These are phyloP conservation scores for Hydrolagus affinis DNA, from an alignment of 2,113 vertebrate species.

Conservation along the genomic window DNA sequence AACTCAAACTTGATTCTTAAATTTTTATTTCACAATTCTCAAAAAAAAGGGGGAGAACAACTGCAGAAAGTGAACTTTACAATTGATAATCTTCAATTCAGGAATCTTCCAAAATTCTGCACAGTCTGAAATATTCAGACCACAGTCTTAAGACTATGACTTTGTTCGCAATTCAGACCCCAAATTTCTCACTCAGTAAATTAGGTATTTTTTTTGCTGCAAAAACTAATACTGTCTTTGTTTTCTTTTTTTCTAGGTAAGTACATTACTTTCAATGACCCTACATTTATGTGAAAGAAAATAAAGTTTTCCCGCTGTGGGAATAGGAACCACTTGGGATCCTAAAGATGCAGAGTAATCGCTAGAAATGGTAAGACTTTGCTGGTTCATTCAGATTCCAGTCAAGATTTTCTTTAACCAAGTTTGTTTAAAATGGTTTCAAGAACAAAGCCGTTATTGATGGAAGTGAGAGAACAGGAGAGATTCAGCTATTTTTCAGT, in stretches of 20 bases:
- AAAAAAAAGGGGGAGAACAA: too few species aligned
- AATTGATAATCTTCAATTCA: too few species aligned
- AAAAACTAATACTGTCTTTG: not conserved
- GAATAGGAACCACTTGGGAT: not conserved
- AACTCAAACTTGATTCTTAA: too few species aligned
- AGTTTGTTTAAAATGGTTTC: not conserved
- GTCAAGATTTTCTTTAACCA: not conserved
- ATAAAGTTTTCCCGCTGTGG: not conserved
- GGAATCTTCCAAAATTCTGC: too few species aligned
- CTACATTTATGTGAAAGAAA: not conserved
- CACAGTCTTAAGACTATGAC: too few species aligned
- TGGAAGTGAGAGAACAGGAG: not conserved
- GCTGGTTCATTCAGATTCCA: not conserved
- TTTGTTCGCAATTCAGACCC: too few species aligned
- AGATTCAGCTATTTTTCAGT: not conserved
- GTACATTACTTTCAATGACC: not conserved
- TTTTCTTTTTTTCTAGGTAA: constrained; percentile 3
- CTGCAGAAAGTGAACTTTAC: too few species aligned
- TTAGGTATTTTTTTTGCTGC: not conserved
- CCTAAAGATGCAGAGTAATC: not conserved
- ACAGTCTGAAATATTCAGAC: too few species aligned
- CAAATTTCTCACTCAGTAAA: too few species aligned
- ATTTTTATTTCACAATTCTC: too few species aligned
- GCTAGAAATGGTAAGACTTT: not conserved
- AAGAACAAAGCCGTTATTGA: not conserved